These are phyloP conservation scores for Phoebastria nigripes DNA, from an alignment of 2,797 vertebrate species.

Conservation along the genomic window DNA sequence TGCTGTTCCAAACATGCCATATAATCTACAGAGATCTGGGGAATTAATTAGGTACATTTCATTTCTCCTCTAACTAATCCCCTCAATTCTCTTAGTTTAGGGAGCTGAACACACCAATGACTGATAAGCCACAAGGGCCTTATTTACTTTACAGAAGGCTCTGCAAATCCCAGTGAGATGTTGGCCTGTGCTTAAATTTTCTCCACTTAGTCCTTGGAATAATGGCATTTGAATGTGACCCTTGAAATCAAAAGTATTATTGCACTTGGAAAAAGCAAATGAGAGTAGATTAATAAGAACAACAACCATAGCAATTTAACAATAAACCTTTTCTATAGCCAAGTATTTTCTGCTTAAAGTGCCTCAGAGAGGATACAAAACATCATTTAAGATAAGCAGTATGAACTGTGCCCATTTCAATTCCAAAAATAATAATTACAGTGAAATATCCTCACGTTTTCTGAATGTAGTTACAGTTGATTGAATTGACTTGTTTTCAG, in stretches of 20 bases:
- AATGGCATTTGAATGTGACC: slow-evolving; percentile 29
- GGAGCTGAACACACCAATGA: slow-evolving; percentile 22
- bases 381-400: neutral
- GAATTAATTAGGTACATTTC: slow-evolving; percentile 68
- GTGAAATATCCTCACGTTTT: neutral
- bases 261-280: neutral
- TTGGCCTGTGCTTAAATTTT: slow-evolving; percentile 11
- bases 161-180: neutral
- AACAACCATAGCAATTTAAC: neutral
- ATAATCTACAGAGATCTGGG: slow-evolving; percentile 57
- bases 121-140: slow-evolving; percentile 60
- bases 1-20: slow-evolving; percentile 42
- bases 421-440: neutral
- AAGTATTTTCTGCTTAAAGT: neutral
- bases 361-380: neutral
- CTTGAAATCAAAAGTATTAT: slow-evolving; percentile 21
- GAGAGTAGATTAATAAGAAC: neutral
- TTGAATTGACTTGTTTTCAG: neutral
- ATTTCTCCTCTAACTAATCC: slow-evolving; percentile 67
- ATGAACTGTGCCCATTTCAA: neutral
- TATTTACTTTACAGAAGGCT: slow-evolving; percentile 55
- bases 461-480: neutral
- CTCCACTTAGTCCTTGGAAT: neutral
- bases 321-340: neutral
- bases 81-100: slow-evolving; percentile 48